phyloP scores from a whole-genome alignment of 2,888 invertebrate species.

The Eurytoma californica region DNA sequence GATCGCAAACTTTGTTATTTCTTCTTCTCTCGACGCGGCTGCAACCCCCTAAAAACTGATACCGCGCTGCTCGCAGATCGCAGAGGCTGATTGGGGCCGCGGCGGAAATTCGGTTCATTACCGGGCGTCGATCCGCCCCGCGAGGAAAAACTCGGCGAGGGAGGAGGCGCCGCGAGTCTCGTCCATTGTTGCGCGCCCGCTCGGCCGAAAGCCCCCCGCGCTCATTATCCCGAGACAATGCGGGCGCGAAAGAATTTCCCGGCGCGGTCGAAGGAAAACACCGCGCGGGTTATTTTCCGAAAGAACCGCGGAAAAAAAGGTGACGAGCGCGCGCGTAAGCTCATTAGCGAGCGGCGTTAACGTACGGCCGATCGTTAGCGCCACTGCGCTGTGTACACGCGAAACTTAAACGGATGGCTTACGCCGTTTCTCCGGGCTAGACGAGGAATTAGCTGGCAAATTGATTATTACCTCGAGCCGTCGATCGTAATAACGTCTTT shows the following conservation, averaged over 20 bases:
- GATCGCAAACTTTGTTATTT: too few species aligned
- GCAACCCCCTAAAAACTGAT: background rate
- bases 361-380: constrained; percentile 68
- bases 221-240: constrained; percentile 61
- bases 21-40: background rate
- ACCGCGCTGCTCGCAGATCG: background rate
- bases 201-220: constrained; percentile 58
- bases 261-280: background rate
- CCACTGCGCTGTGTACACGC: background rate
- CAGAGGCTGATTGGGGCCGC: background rate
- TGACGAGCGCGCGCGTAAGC: constrained; percentile 61
- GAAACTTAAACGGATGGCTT: too few species aligned
- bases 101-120: too few species aligned
- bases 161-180: constrained; percentile 12
- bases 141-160: background rate
- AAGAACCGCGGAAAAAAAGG: constrained; percentile 57
- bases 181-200: constrained; percentile 42
- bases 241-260: constrained; percentile 36
- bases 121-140: background rate
- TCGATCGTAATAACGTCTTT: constrained; percentile 58
- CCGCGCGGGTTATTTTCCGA: constrained; percentile 4
- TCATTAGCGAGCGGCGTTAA: constrained; percentile 70
- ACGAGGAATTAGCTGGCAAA: constrained; percentile 30
- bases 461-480: constrained; percentile 42
- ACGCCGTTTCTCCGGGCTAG: too few species aligned